phyloP scores from a whole-genome alignment of 1,140 invertebrate species.

The Charaxes varanes region DNA sequence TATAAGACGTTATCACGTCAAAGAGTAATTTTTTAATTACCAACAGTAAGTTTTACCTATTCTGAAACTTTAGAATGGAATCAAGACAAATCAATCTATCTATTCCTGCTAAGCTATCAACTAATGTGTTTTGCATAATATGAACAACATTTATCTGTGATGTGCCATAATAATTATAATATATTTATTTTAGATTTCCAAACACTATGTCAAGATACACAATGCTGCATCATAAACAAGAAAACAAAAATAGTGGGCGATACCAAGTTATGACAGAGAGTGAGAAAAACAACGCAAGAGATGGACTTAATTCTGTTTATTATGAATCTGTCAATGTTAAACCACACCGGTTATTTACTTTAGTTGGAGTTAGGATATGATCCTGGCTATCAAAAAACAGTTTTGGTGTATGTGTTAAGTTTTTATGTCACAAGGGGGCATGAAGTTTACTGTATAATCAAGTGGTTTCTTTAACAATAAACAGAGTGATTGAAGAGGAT shows the following conservation, averaged over 20 bases:
- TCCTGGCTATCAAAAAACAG: too few relatives aligned
- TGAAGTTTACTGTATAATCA: too few relatives aligned
- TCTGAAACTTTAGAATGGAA: too few relatives aligned
- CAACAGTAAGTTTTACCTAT: too few relatives aligned
- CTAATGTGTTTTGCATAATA: too few relatives aligned
- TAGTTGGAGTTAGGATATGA: slow-evolving; percentile 43
- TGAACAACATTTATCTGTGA: too few relatives aligned
- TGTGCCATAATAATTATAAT: background rate
- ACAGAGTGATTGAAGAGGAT: too few relatives aligned
- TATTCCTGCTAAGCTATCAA: too few relatives aligned
- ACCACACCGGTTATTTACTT: slow-evolving; percentile 33
- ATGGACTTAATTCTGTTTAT: slow-evolving; percentile 29
- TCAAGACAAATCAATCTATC: too few relatives aligned
- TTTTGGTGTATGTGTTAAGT: background rate
- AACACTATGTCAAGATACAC: slow-evolving; percentile 51
- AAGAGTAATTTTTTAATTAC: too few relatives aligned
- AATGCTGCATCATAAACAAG: slow-evolving; percentile 52
- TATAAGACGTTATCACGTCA: too few relatives aligned
- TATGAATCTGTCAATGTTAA: slow-evolving; percentile 22
- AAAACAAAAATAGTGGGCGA: slow-evolving; percentile 32
- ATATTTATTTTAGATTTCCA: slow-evolving; percentile 37
- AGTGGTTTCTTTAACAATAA: too few relatives aligned
- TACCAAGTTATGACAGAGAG: slow-evolving; percentile 29
- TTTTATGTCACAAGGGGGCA: background rate
- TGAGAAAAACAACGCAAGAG: slow-evolving; percentile 5